Evolutionary conservation across 1,140 invertebrate genomes (phyloP).

Genomic region (Ganaspis sp.): DNA sequence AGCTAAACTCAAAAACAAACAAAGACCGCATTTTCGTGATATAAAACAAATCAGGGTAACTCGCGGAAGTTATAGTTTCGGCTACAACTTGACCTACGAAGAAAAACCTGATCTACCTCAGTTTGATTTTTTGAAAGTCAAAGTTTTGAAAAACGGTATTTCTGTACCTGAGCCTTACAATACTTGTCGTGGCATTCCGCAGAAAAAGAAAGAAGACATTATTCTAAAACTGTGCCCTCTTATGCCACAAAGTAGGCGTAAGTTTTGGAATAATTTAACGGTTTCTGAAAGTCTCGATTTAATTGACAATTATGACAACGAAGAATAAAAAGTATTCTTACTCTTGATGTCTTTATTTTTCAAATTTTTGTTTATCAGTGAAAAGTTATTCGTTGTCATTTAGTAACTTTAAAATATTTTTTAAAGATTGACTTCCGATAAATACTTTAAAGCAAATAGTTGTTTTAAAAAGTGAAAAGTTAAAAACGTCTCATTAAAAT

Average conservation of each 20-base stretch:
- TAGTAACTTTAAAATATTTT: not conserved
- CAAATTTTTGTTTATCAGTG: not conserved
- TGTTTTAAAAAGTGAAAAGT: no score
- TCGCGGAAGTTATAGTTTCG: conserved; percentile 12
- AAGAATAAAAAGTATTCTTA: not conserved
- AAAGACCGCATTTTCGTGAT: not conserved
- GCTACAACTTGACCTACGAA: not conserved
- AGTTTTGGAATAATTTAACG: not conserved
- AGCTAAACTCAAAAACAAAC: not conserved
- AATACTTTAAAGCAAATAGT: no score
- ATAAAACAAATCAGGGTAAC: not conserved
- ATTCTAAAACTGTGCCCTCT: not conserved
- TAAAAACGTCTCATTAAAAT: no score
- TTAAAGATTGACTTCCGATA: no score
- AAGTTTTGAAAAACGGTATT: not conserved
- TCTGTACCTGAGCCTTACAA: not conserved
- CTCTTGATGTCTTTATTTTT: not conserved
- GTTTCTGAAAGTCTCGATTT: not conserved
- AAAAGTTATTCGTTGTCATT: no score
- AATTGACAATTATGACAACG: not conserved
- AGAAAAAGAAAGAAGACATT: not conserved
- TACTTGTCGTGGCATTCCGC: not conserved
- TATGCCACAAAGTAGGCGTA: not conserved
- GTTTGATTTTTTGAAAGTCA: not conserved
- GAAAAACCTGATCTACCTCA: not conserved